Evolutionary conservation across 2,113 vertebrate species (phyloP), one percentile per base, ranked within the genome.

Genomic region (Bettongia penicillata): DNA sequence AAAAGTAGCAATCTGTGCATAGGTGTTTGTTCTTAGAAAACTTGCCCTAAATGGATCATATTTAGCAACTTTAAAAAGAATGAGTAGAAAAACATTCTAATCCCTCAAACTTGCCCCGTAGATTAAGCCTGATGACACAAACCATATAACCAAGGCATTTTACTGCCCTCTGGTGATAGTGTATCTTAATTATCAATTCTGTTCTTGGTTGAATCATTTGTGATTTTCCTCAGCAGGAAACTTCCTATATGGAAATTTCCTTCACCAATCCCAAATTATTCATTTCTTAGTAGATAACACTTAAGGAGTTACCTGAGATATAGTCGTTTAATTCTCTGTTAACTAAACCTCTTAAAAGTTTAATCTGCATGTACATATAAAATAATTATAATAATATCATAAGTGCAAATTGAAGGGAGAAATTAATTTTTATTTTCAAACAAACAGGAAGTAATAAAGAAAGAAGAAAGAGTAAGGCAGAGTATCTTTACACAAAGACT

Each of bases 331-430:
- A 77, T 77, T n/a, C 31, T n/a, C 61, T n/a, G 31, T 19, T 93
- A 91, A 89, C 90, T 93, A 93, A 95, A 90, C 25, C 9, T 90
- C 48, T 92, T 93, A 43, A 93, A 93, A 95, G 89, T 49, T 43
- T 37, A 91, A 77, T 84, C 68, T 91, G 28, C 61, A 1, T 93
- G 90, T 96, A 94, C 12, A 47, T 52, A 90, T 28, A 43, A 84
- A 51, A 31, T 92, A 24, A 90, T 43, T 90, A 28, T 19, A 93
- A 31, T 61, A 53, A 51, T 90, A n/a, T 53, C 24, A 53, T 89
- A 89, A 91, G 37, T 89, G 7, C 8, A 90, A 90, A 1, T 24
- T 89, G 57, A 55, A 77, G 1, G 37, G 37, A 77, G 37, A 77
- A 77, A n/a, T 77, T 77, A 19, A 77, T 77, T 77, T 77, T 4